Conservation (phyloP, 1,140 invertebrate species). For the Parapsyche elsis region DNA sequence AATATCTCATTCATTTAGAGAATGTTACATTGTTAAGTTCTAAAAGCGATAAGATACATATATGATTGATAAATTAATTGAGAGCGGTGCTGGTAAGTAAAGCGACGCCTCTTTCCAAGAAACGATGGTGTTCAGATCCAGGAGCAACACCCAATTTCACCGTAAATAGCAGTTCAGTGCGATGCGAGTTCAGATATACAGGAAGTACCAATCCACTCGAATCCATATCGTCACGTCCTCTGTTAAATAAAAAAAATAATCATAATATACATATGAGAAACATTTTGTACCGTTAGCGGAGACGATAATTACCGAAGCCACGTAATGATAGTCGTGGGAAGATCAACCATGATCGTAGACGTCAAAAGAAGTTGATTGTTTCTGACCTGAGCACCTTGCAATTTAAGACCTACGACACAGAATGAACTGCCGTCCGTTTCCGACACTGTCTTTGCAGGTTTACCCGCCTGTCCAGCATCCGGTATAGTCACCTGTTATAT, state of each 20-base stretch:
- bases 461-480: constrained; percentile 68
- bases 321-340: constrained; percentile 87
- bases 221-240: constrained; percentile 59
- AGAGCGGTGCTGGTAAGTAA: constrained; percentile 90
- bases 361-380: constrained; percentile 92
- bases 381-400: constrained; percentile 94
- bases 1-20: neutral
- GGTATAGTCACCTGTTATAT: constrained; percentile 69
- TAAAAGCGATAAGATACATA: constrained; percentile 2
- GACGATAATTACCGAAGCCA: constrained; percentile 78
- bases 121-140: constrained; percentile 88
- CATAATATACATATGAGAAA: neutral
- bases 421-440: constrained; percentile 81
- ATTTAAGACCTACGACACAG: constrained; percentile 86
- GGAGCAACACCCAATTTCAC: constrained; percentile 91
- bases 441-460: constrained; percentile 60
- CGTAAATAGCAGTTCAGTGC: constrained; percentile 94
- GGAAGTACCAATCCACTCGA: constrained; percentile 81
- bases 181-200: constrained; percentile 96
- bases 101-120: constrained; percentile 98
- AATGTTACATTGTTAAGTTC: neutral
- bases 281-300: neutral
- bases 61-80: constrained; percentile 71
- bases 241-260: constrained; percentile 51
- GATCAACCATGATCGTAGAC: constrained; percentile 93